phyloP scores from a whole-genome alignment of 2,113 vertebrate species.

The Pseudorectes ferrugineus region DNA sequence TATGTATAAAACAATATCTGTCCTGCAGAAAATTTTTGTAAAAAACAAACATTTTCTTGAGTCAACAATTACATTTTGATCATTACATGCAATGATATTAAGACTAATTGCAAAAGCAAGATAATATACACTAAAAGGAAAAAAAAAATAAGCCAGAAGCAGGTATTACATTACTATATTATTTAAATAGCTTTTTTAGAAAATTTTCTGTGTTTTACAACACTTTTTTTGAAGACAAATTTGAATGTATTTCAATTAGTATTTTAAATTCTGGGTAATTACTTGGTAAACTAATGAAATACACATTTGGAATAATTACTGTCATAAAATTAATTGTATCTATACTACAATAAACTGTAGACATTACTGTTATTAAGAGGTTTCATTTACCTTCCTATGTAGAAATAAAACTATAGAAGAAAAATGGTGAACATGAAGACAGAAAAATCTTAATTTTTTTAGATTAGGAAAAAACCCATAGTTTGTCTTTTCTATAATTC shows the following conservation, averaged over 20 bases:
- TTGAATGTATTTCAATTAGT: background rate
- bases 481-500: background rate
- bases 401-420: background rate
- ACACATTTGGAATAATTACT: background rate
- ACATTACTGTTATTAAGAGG: background rate
- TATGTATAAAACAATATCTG: background rate
- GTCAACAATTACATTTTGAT: background rate
- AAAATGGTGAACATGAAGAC: background rate
- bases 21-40: background rate
- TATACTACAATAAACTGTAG: background rate
- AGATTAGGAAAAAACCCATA: background rate
- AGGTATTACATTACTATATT: background rate
- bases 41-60: background rate
- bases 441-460: background rate
- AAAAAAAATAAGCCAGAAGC: rapidly evolving
- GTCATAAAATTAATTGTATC: background rate
- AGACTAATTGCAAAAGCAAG: background rate
- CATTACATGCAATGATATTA: background rate
- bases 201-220: background rate
- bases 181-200: background rate
- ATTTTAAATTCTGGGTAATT: background rate
- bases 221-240: background rate
- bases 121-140: background rate
- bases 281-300: background rate
- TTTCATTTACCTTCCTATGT: background rate